Conservation (phyloP, 2,888 invertebrate genomes). For the Parnassius smintheus region DNA sequence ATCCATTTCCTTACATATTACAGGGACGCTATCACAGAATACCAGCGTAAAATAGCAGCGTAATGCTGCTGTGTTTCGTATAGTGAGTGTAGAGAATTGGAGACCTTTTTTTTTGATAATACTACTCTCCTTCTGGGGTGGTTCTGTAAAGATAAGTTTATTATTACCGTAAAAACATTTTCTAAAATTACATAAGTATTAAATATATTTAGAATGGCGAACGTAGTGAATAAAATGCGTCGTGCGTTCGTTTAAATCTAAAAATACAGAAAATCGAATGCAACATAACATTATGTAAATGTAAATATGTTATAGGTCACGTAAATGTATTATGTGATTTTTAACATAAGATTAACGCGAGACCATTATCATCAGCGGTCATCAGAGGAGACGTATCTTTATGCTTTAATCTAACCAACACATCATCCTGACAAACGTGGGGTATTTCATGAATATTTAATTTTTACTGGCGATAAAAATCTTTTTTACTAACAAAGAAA, state of each 20-base stretch:
- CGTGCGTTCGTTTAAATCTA: background rate
- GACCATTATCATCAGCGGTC: constrained; percentile 3
- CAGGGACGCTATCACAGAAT: no score
- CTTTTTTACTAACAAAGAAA: no score
- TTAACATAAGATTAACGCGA: constrained; percentile 15
- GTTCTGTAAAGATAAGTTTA: no score
- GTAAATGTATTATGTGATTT: constrained; percentile 21
- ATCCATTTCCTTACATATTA: no score
- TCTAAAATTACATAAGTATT: no score
- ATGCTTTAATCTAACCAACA: constrained; percentile 5
- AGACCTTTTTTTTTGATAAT: no score
- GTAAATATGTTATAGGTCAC: constrained; percentile 2
- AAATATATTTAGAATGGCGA: no score
- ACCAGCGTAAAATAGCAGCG: no score
- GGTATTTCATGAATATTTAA: constrained; percentile 10
- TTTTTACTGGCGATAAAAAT: background rate
- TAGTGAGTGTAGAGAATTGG: no score
- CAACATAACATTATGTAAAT: constrained; percentile 4
- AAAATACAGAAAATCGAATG: background rate
- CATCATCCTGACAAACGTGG: constrained; percentile 11
- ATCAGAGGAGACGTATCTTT: constrained; percentile 10
- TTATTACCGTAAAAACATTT: no score
- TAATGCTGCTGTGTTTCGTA: no score
- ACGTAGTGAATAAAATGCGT: constrained; percentile 1
- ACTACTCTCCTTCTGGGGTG: no score